phyloP scores from a whole-genome alignment of 1,140 invertebrate genomes.

The Calephelis virginiensis region DNA sequence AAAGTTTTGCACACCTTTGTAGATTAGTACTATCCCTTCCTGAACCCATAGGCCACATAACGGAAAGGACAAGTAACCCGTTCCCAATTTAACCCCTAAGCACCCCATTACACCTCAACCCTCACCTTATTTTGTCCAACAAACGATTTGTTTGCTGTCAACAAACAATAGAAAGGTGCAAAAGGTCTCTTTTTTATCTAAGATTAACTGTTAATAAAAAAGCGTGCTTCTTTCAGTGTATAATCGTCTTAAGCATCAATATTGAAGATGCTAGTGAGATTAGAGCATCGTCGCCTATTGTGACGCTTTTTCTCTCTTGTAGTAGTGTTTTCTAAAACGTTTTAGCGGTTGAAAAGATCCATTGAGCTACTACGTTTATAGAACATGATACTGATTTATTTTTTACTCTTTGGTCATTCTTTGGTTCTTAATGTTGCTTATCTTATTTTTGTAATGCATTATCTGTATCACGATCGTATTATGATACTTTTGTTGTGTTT shows the following conservation, averaged over 20 bases:
- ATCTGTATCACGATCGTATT: conserved; percentile 15
- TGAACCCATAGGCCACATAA: conserved; percentile 49
- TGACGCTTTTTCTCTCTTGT: conserved; percentile 51
- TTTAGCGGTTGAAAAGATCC: conserved; percentile 59
- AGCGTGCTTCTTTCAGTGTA: conserved; percentile 55
- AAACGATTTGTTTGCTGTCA: conserved; percentile 76
- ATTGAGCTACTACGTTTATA: conserved; percentile 48
- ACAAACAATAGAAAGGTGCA: conserved; percentile 71
- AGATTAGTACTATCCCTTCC: conserved; percentile 39
- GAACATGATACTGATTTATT: conserved; percentile 35
- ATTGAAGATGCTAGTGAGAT: conserved; percentile 53
- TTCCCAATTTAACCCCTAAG: conserved; percentile 65
- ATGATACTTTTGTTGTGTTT: neutral
- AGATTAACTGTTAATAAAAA: conserved; percentile 70
- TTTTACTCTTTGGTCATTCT: conserved; percentile 33
- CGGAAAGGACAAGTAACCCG: conserved; percentile 70
- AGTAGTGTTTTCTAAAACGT: conserved; percentile 55
- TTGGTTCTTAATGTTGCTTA: conserved; percentile 23
- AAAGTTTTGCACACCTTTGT: conserved; percentile 41
- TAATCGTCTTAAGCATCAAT: conserved; percentile 68
- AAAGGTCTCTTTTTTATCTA: conserved; percentile 49
- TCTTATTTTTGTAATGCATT: neutral
- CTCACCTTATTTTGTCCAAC: conserved; percentile 56
- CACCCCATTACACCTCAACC: conserved; percentile 59
- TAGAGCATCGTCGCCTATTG: conserved; percentile 45